Percentiles rank a stretch among this genome's conserved stretches.
phyloP scores from a whole-genome alignment of 2,888 invertebrate genomes.

The Drosophila merina region DNA sequence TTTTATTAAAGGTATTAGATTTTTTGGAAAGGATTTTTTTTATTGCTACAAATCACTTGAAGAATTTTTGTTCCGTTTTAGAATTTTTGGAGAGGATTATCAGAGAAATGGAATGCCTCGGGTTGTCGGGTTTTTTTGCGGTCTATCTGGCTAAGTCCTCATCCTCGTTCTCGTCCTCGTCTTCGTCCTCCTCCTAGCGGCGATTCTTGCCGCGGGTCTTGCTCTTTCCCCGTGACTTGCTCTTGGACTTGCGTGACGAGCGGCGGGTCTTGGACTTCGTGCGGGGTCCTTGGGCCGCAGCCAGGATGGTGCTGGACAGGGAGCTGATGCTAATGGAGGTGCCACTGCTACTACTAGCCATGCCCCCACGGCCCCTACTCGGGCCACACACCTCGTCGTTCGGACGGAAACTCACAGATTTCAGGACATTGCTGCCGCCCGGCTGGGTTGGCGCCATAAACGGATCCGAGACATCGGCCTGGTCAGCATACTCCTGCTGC shows the following conservation, averaged over 20 bases:
- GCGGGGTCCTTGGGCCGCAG: neutral
- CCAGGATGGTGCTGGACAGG: neutral
- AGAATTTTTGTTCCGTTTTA: neutral
- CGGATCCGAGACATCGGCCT: neutral
- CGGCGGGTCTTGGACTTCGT: neutral
- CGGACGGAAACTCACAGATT: conserved; percentile 16
- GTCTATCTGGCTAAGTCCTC: too few species aligned
- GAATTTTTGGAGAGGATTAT: neutral
- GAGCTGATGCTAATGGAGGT: conserved; percentile 8
- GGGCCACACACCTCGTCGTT: neutral
- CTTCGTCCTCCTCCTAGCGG: neutral
- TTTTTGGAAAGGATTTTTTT: neutral
- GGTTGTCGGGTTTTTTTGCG: too few species aligned
- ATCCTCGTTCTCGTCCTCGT: too few species aligned
- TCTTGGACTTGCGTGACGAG: neutral
- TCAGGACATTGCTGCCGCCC: neutral
- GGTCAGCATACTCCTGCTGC: neutral
- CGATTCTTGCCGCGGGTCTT: conserved; percentile 4
- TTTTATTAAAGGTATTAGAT: too few species aligned
- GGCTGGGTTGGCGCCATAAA: neutral
- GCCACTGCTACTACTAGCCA: conserved; percentile 1
- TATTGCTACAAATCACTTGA: neutral
- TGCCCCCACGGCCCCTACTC: neutral
- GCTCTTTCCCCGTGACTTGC: conserved; percentile 5
- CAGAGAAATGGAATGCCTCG: too few species aligned